These are phyloP conservation scores for Drosophila tropicalis DNA, from an alignment of 1,140 invertebrate genomes.

Conservation along the genomic window DNA sequence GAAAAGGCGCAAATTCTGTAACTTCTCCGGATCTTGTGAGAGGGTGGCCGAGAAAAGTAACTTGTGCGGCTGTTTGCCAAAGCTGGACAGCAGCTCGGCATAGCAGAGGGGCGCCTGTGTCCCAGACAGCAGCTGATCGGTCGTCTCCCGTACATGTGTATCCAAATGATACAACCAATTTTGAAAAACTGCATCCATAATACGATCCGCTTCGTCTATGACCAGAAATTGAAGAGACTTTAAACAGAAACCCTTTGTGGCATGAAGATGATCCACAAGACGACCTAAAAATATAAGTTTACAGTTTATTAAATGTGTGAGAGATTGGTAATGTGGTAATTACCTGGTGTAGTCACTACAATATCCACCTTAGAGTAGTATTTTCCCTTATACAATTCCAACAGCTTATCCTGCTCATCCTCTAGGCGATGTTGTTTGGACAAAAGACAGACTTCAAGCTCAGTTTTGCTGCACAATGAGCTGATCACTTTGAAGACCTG, in stretches of 20 bases:
- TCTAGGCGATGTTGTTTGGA: slow-evolving; percentile 89
- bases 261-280: slow-evolving; percentile 95
- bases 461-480: slow-evolving; percentile 88
- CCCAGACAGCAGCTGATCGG: slow-evolving; percentile 68
- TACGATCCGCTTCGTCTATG: slow-evolving; percentile 98
- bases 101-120: slow-evolving; percentile 66
- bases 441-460: slow-evolving; percentile 89
- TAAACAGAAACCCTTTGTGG: slow-evolving; percentile 93
- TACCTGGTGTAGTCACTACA: slow-evolving; percentile 93
- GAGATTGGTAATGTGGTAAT: not conserved
- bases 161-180: slow-evolving; percentile 93
- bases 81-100: slow-evolving; percentile 59
- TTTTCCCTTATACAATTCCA: slow-evolving; percentile 86
- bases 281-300: slow-evolving; percentile 85
- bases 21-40: slow-evolving; percentile 97
- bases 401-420: slow-evolving; percentile 90
- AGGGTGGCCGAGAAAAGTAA: slow-evolving; percentile 97
- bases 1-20: slow-evolving; percentile 93
- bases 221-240: slow-evolving; percentile 92
- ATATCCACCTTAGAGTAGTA: slow-evolving; percentile 90
- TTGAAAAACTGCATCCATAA: slow-evolving; percentile 94
- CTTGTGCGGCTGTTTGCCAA: slow-evolving; percentile 89
- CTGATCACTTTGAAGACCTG: slow-evolving; percentile 95
- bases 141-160: slow-evolving; percentile 84
- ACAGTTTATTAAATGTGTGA: not conserved